Conservation (phyloP, 1,140 invertebrate species). For the Drosophila sproati region DNA sequence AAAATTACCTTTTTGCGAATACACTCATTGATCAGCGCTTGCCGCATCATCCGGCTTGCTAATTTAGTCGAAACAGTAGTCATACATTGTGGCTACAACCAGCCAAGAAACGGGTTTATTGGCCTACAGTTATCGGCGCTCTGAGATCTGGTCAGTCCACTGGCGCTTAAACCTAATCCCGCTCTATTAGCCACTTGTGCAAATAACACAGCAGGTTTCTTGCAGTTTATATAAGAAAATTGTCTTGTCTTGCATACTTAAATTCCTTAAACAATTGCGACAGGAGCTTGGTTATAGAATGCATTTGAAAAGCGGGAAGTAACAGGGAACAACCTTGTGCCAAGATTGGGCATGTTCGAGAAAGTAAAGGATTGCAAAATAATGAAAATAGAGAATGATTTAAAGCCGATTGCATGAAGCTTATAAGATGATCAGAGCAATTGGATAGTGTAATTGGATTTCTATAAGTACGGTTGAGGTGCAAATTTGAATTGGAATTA, state of each 20-base stretch:
- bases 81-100: conserved; percentile 1
- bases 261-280: not conserved
- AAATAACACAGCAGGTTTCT: conserved; percentile 68
- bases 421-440: too few relatives aligned
- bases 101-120: conserved; percentile 44
- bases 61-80: conserved; percentile 36
- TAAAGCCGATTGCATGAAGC: too few relatives aligned
- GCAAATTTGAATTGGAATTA: too few relatives aligned
- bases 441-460: too few relatives aligned
- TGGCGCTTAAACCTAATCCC: conserved; percentile 51
- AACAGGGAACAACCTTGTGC: too few relatives aligned
- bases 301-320: too few relatives aligned
- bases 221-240: conserved; percentile 51
- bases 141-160: conserved; percentile 15
- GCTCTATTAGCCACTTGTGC: conserved; percentile 35
- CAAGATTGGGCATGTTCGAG: not conserved
- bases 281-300: not conserved
- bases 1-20: not conserved
- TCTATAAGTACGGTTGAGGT: too few relatives aligned
- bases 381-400: too few relatives aligned
- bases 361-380: not conserved
- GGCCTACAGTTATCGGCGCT: conserved; percentile 29
- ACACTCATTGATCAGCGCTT: conserved; percentile 17
- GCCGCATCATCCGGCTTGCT: conserved; percentile 23
- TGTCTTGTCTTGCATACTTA: conserved; percentile 15